Evolutionary conservation across 2,888 invertebrate species (phyloP).

Genomic region (Eupithecia abbreviata): DNA sequence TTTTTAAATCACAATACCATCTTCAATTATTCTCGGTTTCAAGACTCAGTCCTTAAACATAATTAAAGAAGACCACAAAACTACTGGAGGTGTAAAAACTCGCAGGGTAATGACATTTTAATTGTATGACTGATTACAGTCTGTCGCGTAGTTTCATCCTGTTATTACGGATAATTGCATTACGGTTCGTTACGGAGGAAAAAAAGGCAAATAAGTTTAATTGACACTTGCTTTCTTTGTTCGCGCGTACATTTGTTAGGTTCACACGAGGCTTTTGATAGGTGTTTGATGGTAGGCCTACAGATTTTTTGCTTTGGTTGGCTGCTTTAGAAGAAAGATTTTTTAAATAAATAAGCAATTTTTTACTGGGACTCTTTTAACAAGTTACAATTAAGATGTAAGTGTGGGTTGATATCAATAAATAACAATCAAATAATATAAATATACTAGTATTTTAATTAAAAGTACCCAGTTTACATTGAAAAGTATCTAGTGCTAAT

Average conservation of each 20-base stretch:
- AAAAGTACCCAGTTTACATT: too few relatives aligned
- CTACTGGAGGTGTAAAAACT: slow-evolving; percentile 77
- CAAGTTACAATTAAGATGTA: not conserved
- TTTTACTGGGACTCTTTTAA: not conserved
- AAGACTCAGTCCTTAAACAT: slow-evolving; percentile 44
- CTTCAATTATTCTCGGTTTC: slow-evolving; percentile 25
- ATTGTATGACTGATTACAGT: slow-evolving; percentile 78
- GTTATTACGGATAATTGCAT: slow-evolving; percentile 83
- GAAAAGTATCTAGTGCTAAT: too few relatives aligned
- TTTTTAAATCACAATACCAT: slow-evolving; percentile 14
- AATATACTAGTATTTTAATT: too few relatives aligned
- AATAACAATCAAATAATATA: too few relatives aligned
- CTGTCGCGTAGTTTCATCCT: slow-evolving; percentile 80
- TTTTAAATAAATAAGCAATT: too few relatives aligned
- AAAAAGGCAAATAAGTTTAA: slow-evolving; percentile 79
- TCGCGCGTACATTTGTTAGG: slow-evolving; percentile 69
- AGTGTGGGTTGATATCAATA: too few relatives aligned
- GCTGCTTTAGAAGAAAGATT: not conserved
- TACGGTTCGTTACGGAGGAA: slow-evolving; percentile 79
- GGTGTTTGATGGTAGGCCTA: not conserved
- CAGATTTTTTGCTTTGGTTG: not conserved
- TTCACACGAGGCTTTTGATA: slow-evolving; percentile 62
- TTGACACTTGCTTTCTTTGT: slow-evolving; percentile 81
- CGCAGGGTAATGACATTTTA: slow-evolving; percentile 80
- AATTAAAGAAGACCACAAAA: slow-evolving; percentile 53